Conservation (phyloP, 1,140 invertebrate genomes). For the Conus betulinus region DNA sequence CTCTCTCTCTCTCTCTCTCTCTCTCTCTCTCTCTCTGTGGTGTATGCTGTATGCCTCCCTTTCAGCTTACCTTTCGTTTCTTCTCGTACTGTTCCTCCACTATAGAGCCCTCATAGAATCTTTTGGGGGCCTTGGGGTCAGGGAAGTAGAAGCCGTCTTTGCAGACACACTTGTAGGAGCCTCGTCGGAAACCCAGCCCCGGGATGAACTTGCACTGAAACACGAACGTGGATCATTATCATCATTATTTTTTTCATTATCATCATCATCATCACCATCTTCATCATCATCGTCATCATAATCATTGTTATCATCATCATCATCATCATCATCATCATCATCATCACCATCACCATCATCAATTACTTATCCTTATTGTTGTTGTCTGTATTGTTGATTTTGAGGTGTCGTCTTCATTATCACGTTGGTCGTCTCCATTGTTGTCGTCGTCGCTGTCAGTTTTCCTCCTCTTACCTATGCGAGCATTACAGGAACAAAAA, state of each 20-base stretch:
- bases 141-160: constrained; percentile 91
- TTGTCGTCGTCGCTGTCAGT: neutral
- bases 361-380: no score
- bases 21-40: neutral
- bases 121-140: constrained; percentile 74
- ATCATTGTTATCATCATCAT: neutral
- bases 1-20: no score
- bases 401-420: no score
- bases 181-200: constrained; percentile 92
- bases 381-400: no score
- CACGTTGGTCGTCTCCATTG: neutral
- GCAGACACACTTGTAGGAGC: constrained; percentile 94
- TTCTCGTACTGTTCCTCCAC: constrained; percentile 96
- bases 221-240: constrained; percentile 1
- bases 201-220: constrained; percentile 90
- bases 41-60: neutral
- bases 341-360: neutral
- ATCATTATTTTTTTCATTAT: neutral
- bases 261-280: no score
- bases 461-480: neutral
- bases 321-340: constrained; percentile 12
- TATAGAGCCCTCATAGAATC: constrained; percentile 93
- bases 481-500: no score
- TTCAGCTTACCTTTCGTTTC: constrained; percentile 85
- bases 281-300: neutral